Evolutionary conservation across 1,140 invertebrate genomes (phyloP), one percentile per base, ranked within the genome.

Genomic region (Ectropis grisescens): DNA sequence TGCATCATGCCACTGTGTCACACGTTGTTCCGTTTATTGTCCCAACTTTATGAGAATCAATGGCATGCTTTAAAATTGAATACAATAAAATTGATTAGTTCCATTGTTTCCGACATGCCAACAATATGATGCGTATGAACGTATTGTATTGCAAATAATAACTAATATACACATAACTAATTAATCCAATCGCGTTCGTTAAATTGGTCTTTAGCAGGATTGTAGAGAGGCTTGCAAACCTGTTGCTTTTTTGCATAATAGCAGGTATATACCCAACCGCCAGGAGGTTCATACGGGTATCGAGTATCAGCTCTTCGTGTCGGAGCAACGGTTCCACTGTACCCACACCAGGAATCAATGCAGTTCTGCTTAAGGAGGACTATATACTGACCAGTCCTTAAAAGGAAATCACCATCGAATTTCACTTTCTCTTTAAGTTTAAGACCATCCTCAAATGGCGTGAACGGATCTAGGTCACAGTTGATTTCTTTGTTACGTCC

Each of bases 171-270:
- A 3, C 16, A 19, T 19, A 8, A 19, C 16, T 19, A 4, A 8
- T 19, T 19, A 19, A 19, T 3, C 16, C 16, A 19, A 19, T 19
- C 16, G 3, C 16, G 16, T 4, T 19, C 16, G 16, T 19, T 19
- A 19, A 19, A 19, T 8, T 4, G 8, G 16, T 19, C 16, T 19
- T 19, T n/a, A n/a, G n/a, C n/a, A n/a, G n/a, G n/a, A 19, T 19
- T 8, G 16, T 19, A 49, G 25, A 61, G 27, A 32, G 41, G 39
- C 45, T 70, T 76, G 32, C 71, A 80, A 38, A 74, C 35, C 46
- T 80, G 71, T 37, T 80, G 75, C 34, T 47, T 46, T 2, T 75
- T 59, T 0, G 65, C 65, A 13, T 67, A 75, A 37, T 56, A 80
- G 22, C 75, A 80, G 10, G 58, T 47, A 28, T 59, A 80, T n/a